Evolutionary conservation across 2,797 vertebrate species (phyloP).

Genomic region (Todus mexicanus): DNA sequence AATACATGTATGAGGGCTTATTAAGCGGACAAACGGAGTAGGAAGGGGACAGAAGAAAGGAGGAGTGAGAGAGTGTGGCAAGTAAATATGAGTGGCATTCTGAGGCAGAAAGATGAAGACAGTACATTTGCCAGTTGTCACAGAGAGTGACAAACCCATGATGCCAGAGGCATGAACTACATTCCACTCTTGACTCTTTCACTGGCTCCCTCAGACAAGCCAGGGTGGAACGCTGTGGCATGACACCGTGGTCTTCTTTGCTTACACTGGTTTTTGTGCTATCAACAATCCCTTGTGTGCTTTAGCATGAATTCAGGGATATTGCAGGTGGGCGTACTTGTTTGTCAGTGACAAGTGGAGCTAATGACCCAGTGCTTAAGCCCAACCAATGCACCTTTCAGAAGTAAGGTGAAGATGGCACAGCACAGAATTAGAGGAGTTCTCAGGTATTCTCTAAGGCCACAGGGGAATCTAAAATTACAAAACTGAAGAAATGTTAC

Average conservation of each 20-base stretch:
- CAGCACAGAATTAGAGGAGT: neutral
- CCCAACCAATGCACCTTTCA: neutral
- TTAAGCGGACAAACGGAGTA: neutral
- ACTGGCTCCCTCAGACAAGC: neutral
- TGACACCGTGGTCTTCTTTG: neutral
- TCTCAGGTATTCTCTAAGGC: neutral
- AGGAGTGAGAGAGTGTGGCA: neutral
- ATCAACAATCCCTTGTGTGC: neutral
- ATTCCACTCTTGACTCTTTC: neutral
- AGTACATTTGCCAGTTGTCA: neutral
- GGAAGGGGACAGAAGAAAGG: neutral
- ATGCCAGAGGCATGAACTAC: neutral
- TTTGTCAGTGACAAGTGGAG: neutral
- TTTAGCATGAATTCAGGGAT: neutral
- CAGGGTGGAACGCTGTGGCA: neutral
- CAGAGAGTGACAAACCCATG: neutral
- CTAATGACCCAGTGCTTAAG: neutral
- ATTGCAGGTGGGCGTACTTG: neutral
- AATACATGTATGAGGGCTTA: neutral
- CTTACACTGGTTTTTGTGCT: neutral
- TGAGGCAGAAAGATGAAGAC: neutral
- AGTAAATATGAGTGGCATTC: neutral
- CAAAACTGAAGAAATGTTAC: neutral
- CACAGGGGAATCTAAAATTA: neutral
- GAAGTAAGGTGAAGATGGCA: neutral